phyloP scores from a whole-genome alignment of 2,888 invertebrate genomes.

The Brachyptera risi region DNA sequence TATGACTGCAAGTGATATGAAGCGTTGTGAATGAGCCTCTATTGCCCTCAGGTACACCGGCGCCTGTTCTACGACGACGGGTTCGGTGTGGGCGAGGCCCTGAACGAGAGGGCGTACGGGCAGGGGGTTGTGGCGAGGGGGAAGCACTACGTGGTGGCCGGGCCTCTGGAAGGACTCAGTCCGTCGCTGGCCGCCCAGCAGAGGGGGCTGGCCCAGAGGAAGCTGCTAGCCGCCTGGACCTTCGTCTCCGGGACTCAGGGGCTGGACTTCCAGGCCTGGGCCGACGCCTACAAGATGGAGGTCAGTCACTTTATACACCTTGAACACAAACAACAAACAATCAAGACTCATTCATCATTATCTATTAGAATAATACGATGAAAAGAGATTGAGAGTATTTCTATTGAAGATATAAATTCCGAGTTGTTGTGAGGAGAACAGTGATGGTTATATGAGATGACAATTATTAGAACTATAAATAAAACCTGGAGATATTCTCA shows the following conservation, averaged over 20 bases:
- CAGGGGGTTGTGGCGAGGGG: conserved; percentile 68
- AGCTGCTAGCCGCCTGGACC: conserved; percentile 37
- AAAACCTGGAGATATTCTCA: too few species aligned
- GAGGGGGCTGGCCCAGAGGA: conserved; percentile 20
- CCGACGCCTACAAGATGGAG: conserved; percentile 43
- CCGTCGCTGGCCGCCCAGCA: conserved; percentile 18
- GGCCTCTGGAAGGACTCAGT: conserved; percentile 34
- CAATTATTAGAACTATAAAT: too few species aligned
- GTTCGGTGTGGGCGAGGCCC: conserved; percentile 87
- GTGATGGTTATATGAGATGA: too few species aligned
- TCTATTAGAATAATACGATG: too few species aligned
- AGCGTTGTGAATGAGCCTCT: too few species aligned
- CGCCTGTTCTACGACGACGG: conserved; percentile 81
- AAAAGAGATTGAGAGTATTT: too few species aligned
- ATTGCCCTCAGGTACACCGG: conserved; percentile 76
- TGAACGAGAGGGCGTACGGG: conserved; percentile 75
- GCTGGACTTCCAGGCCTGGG: conserved; percentile 52
- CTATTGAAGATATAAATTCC: too few species aligned
- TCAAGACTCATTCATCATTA: too few species aligned
- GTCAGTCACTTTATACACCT: too few species aligned
- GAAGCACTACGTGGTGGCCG: conserved; percentile 55
- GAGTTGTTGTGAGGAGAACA: too few species aligned
- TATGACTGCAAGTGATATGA: too few species aligned
- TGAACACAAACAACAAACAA: too few species aligned
- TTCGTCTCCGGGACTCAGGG: conserved; percentile 42